A percentile compares a stretch with the other conserved stretches of the same genome.
Evolutionary conservation across 1,140 invertebrate genomes (phyloP).

Genomic region (Drosophila watanabei): DNA sequence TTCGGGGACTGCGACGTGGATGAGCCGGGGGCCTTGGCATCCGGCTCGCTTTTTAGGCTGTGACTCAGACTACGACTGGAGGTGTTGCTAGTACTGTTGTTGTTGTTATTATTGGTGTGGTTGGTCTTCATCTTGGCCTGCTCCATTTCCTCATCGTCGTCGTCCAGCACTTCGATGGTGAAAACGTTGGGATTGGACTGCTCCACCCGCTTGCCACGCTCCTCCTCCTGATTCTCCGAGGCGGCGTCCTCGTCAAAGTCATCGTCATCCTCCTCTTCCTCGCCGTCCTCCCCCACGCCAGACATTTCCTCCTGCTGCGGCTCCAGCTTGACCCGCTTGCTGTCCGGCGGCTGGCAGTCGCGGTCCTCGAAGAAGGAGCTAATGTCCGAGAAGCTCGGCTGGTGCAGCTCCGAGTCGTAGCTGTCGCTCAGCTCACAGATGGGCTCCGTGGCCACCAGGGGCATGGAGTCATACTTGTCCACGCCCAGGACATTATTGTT

Average conservation of each 20-base stretch:
- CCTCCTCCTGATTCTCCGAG: constrained; percentile 61
- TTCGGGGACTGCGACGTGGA: constrained; percentile 12
- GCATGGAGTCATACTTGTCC: constrained; percentile 46
- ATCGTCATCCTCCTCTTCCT: constrained; percentile 66
- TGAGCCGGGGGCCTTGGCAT: constrained; percentile 28
- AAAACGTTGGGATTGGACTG: constrained; percentile 51
- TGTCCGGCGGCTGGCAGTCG: constrained; percentile 36
- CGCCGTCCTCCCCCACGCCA: constrained; percentile 16
- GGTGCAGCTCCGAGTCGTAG: constrained; percentile 73
- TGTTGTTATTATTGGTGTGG: constrained; percentile 23
- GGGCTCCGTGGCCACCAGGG: constrained; percentile 64
- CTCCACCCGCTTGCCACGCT: constrained; percentile 24
- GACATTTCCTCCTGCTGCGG: constrained; percentile 14
- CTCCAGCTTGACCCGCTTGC: constrained; percentile 67
- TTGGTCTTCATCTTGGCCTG: constrained; percentile 36
- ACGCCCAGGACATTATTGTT: constrained; percentile 63
- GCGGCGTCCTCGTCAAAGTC: constrained; percentile 79
- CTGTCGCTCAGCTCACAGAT: constrained; percentile 74
- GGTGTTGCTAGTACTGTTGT: constrained; percentile 12
- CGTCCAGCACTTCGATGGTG: constrained; percentile 75
- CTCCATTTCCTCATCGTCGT: constrained; percentile 70
- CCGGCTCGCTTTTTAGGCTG: constrained; percentile 51
- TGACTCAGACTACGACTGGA: constrained; percentile 24
- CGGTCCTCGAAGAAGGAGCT: constrained; percentile 74
- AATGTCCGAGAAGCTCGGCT: constrained; percentile 75